Conservation (phyloP, 2,888 invertebrate genomes). For the Myopa testacea region DNA sequence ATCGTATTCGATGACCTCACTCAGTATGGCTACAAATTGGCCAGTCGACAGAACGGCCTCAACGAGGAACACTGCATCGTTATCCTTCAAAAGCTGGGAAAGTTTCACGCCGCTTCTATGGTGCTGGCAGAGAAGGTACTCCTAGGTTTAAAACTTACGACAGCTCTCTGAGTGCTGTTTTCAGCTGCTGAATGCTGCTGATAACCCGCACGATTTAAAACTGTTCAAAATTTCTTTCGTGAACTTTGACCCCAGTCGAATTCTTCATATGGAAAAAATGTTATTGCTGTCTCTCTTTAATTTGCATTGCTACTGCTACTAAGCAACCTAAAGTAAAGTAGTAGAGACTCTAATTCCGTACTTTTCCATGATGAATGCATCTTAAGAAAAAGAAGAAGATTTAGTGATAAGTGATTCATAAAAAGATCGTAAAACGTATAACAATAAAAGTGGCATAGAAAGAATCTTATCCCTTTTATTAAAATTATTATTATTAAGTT, state of each 20-base stretch:
- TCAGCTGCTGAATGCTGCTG: background rate
- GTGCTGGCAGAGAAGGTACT: conserved; percentile 70
- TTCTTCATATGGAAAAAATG: no score
- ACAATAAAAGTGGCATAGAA: no score
- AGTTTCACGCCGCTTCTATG: conserved; percentile 72
- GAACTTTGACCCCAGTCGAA: background rate
- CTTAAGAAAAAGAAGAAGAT: no score
- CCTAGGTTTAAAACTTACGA: background rate
- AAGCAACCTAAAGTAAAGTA: no score
- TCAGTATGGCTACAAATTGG: conserved; percentile 71
- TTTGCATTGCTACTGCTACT: no score
- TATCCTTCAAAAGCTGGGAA: conserved; percentile 70
- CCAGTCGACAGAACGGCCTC: conserved; percentile 70
- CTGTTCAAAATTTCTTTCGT: background rate
- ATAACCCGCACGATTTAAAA: background rate
- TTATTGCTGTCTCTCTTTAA: no score
- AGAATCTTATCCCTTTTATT: no score
- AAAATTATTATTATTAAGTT: no score
- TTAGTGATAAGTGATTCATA: no score
- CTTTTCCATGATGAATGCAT: no score
- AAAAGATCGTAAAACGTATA: no score
- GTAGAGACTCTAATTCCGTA: no score
- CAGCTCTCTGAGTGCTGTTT: background rate
- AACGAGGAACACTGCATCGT: conserved; percentile 70
- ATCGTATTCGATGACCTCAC: conserved; percentile 69